phyloP scores from a whole-genome alignment of 2,888 invertebrate genomes.

The Dermolepida albohirtum region DNA sequence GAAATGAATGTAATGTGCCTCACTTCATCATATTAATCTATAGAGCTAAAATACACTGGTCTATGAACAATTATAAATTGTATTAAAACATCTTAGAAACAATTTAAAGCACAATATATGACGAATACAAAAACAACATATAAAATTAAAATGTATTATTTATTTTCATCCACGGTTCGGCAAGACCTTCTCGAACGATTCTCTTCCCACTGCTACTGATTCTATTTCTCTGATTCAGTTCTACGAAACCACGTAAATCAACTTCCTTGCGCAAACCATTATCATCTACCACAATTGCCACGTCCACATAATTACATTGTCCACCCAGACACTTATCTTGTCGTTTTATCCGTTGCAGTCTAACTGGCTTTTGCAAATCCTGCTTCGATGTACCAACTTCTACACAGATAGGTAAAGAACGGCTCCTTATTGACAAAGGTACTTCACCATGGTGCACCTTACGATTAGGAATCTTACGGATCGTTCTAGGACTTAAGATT shows the following conservation, averaged over 20 bases:
- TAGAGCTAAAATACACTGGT: too few species aligned
- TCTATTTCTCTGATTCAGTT: constrained; percentile 4
- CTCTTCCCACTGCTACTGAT: background rate
- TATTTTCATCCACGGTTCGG: constrained; percentile 21
- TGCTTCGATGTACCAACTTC: constrained; percentile 9
- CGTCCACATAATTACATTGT: constrained; percentile 6
- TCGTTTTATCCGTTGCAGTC: constrained; percentile 4
- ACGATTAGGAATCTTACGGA: constrained; percentile 13
- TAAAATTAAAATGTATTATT: constrained; percentile 29
- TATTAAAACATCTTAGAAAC: too few species aligned
- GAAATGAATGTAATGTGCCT: too few species aligned
- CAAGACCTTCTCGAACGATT: background rate
- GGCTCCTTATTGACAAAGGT: constrained; percentile 28
- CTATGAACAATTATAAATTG: too few species aligned
- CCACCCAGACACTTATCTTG: background rate
- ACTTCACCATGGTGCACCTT: constrained; percentile 4
- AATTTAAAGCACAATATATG: background rate
- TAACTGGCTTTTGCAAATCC: constrained; percentile 18
- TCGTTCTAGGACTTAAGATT: constrained; percentile 32
- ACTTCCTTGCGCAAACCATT: background rate
- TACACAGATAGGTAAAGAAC: constrained; percentile 32
- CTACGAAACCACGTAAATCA: constrained; percentile 6
- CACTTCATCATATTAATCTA: too few species aligned
- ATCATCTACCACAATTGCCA: constrained; percentile 12
- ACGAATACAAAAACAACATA: constrained; percentile 8